Percentiles rank a stretch among this genome's conserved stretches.
Conservation (phyloP, 2,888 invertebrate species). For the Trissolcus brochymenae region DNA sequence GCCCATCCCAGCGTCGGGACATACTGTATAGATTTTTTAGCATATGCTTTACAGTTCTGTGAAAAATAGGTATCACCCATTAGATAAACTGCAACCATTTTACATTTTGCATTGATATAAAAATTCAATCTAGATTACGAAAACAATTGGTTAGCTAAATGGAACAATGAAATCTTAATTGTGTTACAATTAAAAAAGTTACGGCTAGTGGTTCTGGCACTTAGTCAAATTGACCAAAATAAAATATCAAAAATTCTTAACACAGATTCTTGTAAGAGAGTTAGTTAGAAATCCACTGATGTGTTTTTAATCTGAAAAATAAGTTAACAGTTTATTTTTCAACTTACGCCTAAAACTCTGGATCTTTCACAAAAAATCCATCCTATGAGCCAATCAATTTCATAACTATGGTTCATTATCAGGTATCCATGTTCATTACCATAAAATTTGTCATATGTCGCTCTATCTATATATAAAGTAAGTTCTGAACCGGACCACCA, state of each 20-base stretch:
- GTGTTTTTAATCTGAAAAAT: constrained; percentile 6
- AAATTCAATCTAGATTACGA: constrained; percentile 7
- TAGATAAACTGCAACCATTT: constrained; percentile 3
- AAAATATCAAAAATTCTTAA: constrained; percentile 21
- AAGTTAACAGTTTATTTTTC: background rate
- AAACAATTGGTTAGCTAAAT: too few relatives aligned
- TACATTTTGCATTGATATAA: too few relatives aligned
- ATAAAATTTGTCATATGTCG: constrained; percentile 86
- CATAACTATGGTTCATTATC: constrained; percentile 96
- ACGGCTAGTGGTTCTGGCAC: constrained; percentile 19
- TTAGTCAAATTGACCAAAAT: constrained; percentile 41
- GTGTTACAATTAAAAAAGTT: constrained; percentile 30
- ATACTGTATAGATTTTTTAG: constrained; percentile 93
- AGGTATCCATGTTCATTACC: constrained; percentile 93
- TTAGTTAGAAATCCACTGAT: background rate
- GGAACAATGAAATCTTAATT: constrained; percentile 12
- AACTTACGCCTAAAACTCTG: constrained; percentile 86
- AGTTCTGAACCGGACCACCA: constrained; percentile 93
- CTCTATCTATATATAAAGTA: constrained; percentile 85
- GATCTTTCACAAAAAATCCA: constrained; percentile 93
- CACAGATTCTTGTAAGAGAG: background rate
- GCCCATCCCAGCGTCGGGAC: constrained; percentile 96
- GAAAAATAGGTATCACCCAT: constrained; percentile 65
- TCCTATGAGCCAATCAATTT: constrained; percentile 96
- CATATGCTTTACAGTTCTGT: constrained; percentile 95